A percentile compares a stretch with the other conserved stretches of the same genome.
Evolutionary conservation across 2,888 invertebrate species (phyloP).

Genomic region (Lobophora halterata): DNA sequence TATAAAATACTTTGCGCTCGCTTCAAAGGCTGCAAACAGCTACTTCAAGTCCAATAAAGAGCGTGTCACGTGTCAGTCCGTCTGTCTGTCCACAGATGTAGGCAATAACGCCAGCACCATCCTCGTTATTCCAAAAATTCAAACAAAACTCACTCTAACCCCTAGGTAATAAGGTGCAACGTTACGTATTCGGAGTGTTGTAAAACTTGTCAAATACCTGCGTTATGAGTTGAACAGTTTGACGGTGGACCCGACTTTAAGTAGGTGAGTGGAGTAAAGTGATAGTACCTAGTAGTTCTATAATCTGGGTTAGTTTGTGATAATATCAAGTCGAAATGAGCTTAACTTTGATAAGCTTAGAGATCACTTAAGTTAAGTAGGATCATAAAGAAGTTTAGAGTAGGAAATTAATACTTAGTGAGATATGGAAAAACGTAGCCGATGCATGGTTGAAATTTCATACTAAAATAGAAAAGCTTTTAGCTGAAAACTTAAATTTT

Average conservation of each 20-base stretch:
- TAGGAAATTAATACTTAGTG: too few relatives aligned
- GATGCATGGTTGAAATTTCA: too few relatives aligned
- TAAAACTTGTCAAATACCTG: slow-evolving; percentile 43
- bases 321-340: slow-evolving; percentile 25
- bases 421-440: too few relatives aligned
- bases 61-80: slow-evolving; percentile 45
- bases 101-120: slow-evolving; percentile 51
- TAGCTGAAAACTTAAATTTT: too few relatives aligned
- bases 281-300: slow-evolving; percentile 49
- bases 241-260: slow-evolving; percentile 54
- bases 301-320: slow-evolving; percentile 37
- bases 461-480: too few relatives aligned
- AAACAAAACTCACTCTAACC: slow-evolving; percentile 28
- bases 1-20: too few relatives aligned
- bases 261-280: slow-evolving; percentile 50
- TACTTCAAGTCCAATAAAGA: slow-evolving; percentile 54
- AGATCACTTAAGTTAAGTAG: too few relatives aligned
- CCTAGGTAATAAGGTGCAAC: slow-evolving; percentile 9
- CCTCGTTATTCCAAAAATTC: slow-evolving; percentile 25
- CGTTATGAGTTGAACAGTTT: slow-evolving; percentile 67
- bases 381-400: too few relatives aligned
- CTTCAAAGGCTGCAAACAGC: too few relatives aligned
- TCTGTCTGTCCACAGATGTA: slow-evolving; percentile 47
- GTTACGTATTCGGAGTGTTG: slow-evolving; percentile 2
- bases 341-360: slow-evolving; percentile 1